Evolutionary conservation across 2,797 vertebrate species (phyloP).

Genomic region (Lophotriccus pileatus): DNA sequence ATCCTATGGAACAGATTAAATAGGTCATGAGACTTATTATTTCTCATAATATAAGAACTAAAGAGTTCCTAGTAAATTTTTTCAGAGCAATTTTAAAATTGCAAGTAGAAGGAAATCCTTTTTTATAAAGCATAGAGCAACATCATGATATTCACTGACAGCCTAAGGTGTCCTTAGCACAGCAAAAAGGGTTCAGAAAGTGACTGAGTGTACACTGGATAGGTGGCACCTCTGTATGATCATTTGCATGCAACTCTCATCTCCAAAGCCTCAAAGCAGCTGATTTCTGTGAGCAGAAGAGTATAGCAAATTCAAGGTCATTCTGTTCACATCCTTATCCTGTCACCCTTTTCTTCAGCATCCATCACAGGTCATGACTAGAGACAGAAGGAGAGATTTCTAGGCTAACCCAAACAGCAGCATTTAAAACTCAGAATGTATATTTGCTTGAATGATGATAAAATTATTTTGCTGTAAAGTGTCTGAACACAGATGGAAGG

Average conservation of each 20-base stretch:
- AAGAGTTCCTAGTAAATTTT: neutral
- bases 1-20: neutral
- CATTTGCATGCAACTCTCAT: neutral
- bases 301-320: neutral
- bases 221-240: neutral
- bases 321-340: neutral
- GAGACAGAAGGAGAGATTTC: neutral
- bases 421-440: neutral
- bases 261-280: neutral
- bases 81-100: neutral
- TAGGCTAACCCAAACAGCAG: neutral
- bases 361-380: neutral
- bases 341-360: neutral
- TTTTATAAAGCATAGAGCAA: neutral
- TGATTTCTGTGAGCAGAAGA: neutral
- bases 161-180: neutral
- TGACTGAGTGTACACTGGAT: neutral
- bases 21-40: neutral
- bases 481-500: neutral
- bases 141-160: neutral
- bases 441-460: neutral
- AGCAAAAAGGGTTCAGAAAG: neutral
- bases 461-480: neutral
- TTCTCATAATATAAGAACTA: neutral
- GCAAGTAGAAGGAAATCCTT: neutral